A percentile compares a stretch with the other conserved stretches of the same genome.
phyloP scores from a whole-genome alignment of 2,113 vertebrate genomes.

The Oryzias woworae region DNA sequence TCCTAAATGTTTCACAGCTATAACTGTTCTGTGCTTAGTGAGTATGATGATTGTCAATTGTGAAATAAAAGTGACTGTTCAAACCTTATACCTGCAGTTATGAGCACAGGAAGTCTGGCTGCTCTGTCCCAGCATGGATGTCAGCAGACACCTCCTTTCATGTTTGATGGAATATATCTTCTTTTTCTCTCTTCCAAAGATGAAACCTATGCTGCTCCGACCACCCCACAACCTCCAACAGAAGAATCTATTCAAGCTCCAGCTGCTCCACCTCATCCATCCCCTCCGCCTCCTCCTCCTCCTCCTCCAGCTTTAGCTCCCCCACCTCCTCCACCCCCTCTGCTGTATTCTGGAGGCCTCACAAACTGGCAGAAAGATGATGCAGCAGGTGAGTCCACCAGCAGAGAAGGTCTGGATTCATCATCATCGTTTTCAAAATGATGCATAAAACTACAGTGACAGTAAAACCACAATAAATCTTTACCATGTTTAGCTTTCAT shows the following conservation, averaged over 20 bases:
- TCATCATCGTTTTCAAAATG: neutral
- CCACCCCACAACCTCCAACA: constrained; percentile 1
- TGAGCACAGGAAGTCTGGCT: no score
- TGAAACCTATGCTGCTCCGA: neutral
- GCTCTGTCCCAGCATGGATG: no score
- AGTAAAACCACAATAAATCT: neutral
- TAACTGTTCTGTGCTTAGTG: no score
- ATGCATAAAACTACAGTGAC: neutral
- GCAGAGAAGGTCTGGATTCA: neutral
- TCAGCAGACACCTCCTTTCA: no score
- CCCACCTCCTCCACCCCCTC: constrained; percentile 38
- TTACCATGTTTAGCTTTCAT: no score
- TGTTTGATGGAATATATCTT: neutral
- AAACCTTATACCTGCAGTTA: no score
- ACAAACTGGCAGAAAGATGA: neutral
- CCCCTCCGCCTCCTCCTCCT: constrained; percentile 18
- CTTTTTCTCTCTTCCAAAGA: constrained; percentile 14
- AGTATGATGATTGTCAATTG: no score
- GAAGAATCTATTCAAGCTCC: neutral
- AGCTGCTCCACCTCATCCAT: neutral
- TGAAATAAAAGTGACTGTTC: no score
- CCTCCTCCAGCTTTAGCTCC: constrained; percentile 11
- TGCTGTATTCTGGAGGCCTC: constrained; percentile 27
- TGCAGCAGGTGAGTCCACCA: constrained; percentile 23
- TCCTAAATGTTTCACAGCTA: no score